These are phyloP conservation scores for Anguilla anguilla DNA, from an alignment of 2,797 vertebrate genomes.

Conservation along the genomic window DNA sequence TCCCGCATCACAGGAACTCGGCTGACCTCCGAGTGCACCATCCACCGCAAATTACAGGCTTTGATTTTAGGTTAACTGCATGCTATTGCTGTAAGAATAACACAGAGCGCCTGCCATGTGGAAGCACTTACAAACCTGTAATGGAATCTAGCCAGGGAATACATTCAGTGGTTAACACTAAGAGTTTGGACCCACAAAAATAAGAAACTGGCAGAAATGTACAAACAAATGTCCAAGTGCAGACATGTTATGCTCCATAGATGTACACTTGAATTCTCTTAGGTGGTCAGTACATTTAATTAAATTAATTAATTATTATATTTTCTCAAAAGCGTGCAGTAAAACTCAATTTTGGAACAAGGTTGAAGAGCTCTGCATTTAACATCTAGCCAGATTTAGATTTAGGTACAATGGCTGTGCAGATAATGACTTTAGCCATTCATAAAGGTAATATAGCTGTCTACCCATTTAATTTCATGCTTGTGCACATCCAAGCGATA, in stretches of 20 bases:
- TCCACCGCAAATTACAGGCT: slow-evolving; percentile 84
- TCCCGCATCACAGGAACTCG: slow-evolving; percentile 79
- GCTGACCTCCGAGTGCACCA: slow-evolving; percentile 81
- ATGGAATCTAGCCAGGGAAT: slow-evolving; percentile 56
- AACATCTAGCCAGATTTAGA: not conserved
- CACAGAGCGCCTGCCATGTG: slow-evolving; percentile 73
- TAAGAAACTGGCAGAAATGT: not conserved
- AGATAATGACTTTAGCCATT: not conserved
- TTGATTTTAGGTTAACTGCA: slow-evolving; percentile 83
- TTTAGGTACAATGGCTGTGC: not conserved
- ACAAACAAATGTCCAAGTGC: not conserved
- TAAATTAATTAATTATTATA: too few species aligned
- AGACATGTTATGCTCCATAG: not conserved
- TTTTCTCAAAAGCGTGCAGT: not conserved
- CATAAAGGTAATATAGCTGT: not conserved
- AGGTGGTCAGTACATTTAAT: not conserved
- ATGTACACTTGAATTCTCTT: not conserved
- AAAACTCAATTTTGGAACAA: not conserved
- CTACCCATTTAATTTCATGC: not conserved
- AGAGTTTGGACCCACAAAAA: not conserved
- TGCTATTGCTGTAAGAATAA: slow-evolving; percentile 78
- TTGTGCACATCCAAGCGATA: not conserved
- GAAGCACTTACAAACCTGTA: slow-evolving; percentile 68
- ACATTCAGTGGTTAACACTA: slow-evolving; percentile 33
- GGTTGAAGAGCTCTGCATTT: not conserved